Percentiles rank a stretch among this genome's conserved stretches.
These are phyloP conservation scores for Peromyscus eremicus DNA, from an alignment of 2,797 vertebrate species.

Conservation along the genomic window DNA sequence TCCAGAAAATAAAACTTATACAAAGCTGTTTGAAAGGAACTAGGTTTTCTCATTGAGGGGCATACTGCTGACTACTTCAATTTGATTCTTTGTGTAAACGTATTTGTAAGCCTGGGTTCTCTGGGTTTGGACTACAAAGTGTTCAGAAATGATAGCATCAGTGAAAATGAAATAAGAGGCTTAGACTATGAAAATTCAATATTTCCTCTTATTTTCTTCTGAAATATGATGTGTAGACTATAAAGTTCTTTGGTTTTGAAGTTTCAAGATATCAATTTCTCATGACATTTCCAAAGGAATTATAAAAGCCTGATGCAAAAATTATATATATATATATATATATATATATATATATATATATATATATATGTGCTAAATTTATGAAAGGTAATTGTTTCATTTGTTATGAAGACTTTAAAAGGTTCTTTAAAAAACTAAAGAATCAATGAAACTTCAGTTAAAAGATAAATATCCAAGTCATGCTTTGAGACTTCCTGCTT, in stretches of 20 bases:
- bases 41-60: not conserved
- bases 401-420: not conserved
- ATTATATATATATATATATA: constrained; percentile 2
- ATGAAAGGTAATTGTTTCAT: not conserved
- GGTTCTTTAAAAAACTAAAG: constrained; percentile 23
- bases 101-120: constrained; percentile 8
- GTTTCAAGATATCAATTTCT: not conserved
- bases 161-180: constrained; percentile 33
- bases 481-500: constrained; percentile 25
- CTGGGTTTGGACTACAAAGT: not conserved
- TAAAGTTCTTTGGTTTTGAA: constrained; percentile 43
- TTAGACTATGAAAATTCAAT: not conserved
- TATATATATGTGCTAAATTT: not conserved
- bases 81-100: constrained; percentile 46
- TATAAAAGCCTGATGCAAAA: not conserved
- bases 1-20: constrained; percentile 4
- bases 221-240: not conserved
- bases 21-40: constrained; percentile 1
- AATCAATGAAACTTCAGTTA: constrained; percentile 4
- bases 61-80: not conserved
- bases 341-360: not conserved
- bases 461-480: constrained; percentile 22
- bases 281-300: not conserved
- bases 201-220: not conserved
- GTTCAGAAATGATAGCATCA: not conserved